Conservation (phyloP, 2,113 vertebrate genomes). For the Furnarius figulus region DNA sequence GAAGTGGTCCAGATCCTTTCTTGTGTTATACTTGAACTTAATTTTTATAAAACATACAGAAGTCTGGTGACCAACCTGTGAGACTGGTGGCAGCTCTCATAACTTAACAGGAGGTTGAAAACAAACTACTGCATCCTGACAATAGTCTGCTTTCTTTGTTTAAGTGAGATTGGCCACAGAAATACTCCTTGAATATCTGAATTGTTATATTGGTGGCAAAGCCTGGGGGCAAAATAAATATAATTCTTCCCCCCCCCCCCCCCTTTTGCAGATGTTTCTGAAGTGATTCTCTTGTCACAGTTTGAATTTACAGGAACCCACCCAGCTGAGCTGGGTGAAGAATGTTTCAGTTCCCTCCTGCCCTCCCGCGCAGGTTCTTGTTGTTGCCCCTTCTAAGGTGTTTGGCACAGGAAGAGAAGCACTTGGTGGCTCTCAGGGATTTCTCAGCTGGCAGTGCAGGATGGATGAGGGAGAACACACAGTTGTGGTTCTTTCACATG, state of each 20-base stretch:
- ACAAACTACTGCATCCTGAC: not conserved
- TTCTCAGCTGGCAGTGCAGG: not conserved
- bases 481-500: not conserved
- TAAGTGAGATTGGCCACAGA: not conserved
- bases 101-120: not conserved
- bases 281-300: fast-evolving
- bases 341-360: not conserved
- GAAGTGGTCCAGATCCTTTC: not conserved
- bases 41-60: not conserved
- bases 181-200: not conserved
- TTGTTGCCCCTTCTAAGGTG: not conserved
- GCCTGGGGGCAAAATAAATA: not conserved
- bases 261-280: not conserved
- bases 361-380: not conserved
- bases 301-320: not conserved
- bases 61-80: not conserved
- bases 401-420: not conserved
- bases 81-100: not conserved
- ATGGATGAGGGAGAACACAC: not conserved
- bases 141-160: not conserved
- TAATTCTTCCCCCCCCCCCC: fast-evolving
- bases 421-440: not conserved
- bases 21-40: not conserved
- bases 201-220: not conserved
- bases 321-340: not conserved